Conservation (phyloP, 2,797 vertebrate species). For the Mallotus villosus region DNA sequence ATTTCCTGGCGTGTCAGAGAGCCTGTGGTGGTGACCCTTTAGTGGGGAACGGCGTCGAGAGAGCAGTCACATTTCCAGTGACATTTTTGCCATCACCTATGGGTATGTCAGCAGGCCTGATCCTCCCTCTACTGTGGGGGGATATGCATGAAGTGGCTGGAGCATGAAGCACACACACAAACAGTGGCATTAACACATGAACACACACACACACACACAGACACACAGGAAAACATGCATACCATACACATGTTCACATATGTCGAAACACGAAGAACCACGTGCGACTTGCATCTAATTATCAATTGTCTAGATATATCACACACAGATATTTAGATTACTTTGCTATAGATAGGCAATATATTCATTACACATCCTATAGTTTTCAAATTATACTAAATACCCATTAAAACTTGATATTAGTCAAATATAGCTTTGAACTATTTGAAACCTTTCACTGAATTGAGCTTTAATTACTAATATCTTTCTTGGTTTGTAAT, state of each 20-base stretch:
- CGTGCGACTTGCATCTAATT: not conserved
- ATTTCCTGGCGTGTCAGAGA: constrained; percentile 71
- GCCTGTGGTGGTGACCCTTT: constrained; percentile 77
- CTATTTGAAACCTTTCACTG: constrained; percentile 28
- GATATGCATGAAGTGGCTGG: constrained; percentile 46
- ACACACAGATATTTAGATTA: not conserved
- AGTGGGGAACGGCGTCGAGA: constrained; percentile 72
- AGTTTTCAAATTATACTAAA: constrained; percentile 52
- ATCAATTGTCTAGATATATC: too few relatives aligned
- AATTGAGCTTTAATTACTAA: constrained; percentile 64
- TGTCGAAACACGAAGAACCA: not conserved
- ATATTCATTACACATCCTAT: constrained; percentile 33
- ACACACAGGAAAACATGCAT: not conserved
- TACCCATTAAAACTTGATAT: constrained; percentile 39
- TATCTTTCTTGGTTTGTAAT: constrained; percentile 29
- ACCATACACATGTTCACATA: not conserved
- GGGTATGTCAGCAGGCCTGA: constrained; percentile 76
- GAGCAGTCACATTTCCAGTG: constrained; percentile 80
- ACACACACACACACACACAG: not conserved
- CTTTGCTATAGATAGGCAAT: constrained; percentile 29
- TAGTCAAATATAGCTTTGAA: constrained; percentile 1
- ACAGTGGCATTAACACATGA: not conserved
- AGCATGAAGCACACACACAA: too few relatives aligned
- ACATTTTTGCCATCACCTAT: constrained; percentile 83
- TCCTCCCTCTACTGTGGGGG: constrained; percentile 36